phyloP scores from a whole-genome alignment of 2,888 invertebrate genomes.

The Psylliodes chrysocephalus region DNA sequence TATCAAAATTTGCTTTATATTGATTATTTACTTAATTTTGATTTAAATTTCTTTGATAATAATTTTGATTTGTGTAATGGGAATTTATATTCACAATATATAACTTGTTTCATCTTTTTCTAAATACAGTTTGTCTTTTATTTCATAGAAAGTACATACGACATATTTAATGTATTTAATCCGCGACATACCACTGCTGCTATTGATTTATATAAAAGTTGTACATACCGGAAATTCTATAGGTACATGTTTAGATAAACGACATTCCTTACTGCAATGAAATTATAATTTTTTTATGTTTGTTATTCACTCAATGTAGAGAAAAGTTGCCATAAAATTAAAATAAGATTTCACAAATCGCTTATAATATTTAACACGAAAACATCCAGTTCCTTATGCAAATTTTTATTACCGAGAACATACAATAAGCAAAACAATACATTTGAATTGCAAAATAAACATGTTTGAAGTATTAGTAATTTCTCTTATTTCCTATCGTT shows the following conservation, averaged over 20 bases:
- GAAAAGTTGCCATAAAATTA: conserved; percentile 21
- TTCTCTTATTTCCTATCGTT: too few species aligned
- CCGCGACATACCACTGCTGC: neutral
- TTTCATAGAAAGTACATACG: too few species aligned
- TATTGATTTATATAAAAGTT: neutral
- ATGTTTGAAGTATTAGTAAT: too few species aligned
- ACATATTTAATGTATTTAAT: too few species aligned
- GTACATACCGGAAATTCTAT: neutral
- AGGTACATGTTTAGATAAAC: conserved; percentile 14
- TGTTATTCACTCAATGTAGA: neutral
- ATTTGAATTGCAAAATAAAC: neutral
- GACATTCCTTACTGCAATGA: conserved; percentile 16
- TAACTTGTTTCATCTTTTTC: too few species aligned
- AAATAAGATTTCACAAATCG: conserved; percentile 24
- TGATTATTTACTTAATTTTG: too few species aligned
- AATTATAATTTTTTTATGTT: neutral
- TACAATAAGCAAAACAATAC: conserved; percentile 3
- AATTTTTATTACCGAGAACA: conserved; percentile 4
- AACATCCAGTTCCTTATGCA: conserved; percentile 4
- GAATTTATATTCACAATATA: too few species aligned
- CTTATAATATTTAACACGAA: conserved; percentile 24
- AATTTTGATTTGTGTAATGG: too few species aligned
- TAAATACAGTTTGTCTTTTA: too few species aligned
- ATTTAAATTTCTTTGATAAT: too few species aligned
- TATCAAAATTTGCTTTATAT: too few species aligned